Evolutionary conservation across 1,140 invertebrate genomes (phyloP).

Genomic region (Sminthurinus signatus): DNA sequence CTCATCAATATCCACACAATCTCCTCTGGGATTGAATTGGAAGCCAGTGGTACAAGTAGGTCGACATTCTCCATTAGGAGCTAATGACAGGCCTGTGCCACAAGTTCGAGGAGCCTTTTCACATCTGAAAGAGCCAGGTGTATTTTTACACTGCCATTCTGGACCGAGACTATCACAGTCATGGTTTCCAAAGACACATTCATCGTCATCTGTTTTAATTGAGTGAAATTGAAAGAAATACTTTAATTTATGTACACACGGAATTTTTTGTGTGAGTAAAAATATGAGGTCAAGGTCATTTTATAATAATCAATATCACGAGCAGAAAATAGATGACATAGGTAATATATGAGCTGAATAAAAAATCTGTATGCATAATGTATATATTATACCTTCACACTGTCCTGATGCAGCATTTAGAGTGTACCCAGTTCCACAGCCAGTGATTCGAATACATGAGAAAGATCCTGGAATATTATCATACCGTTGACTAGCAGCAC

Average conservation of each 20-base stretch:
- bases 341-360: too few species aligned
- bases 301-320: too few species aligned
- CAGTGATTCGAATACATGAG: conserved; percentile 65
- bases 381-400: conserved; percentile 75
- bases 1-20: conserved; percentile 55
- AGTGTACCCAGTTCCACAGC: conserved; percentile 95
- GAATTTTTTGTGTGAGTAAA: too few species aligned
- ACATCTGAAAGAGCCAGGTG: conserved; percentile 69
- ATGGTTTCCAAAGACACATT: conserved; percentile 73
- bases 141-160: conserved; percentile 79
- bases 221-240: conserved; percentile 7
- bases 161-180: conserved; percentile 61
- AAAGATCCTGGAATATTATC: conserved; percentile 85
- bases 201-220: conserved; percentile 75
- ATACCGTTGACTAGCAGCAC: conserved; percentile 65
- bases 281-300: too few species aligned
- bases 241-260: neutral
- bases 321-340: too few species aligned
- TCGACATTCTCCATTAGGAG: conserved; percentile 41
- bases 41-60: conserved; percentile 49
- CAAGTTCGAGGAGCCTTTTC: conserved; percentile 51
- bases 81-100: conserved; percentile 44
- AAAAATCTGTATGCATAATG: too few species aligned
- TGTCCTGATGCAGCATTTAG: conserved; percentile 75
- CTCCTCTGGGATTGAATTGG: conserved; percentile 46